Evolutionary conservation across 2,888 invertebrate species (phyloP), one percentile per base, ranked within the genome.

Genomic region (Megalurothrips usitatus): DNA sequence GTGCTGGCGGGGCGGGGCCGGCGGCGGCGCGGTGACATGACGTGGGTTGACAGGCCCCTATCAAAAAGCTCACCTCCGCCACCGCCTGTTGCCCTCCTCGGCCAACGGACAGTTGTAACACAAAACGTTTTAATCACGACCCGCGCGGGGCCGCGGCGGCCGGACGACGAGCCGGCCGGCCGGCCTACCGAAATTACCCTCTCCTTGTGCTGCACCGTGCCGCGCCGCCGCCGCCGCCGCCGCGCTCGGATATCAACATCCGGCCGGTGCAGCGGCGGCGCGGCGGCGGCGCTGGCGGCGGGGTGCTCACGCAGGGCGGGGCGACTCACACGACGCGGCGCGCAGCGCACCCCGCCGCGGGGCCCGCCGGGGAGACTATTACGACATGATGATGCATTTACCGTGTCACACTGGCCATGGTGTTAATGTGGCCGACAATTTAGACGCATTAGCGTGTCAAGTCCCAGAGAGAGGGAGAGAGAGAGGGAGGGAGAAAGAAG

Each of bases 31-130:
- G 52, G 19, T n/a, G 19, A 58, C 58, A 58, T 10, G 58, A 52
- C 58, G 17, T 58, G 58, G 68, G 68, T 75, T 75, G 68, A 75
- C 68, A 75, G 68, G 8, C 26, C 68, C 68, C 23, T 26, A 75
- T 75, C 68, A 75, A 9, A 75, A 9, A 23, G 68, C 58, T 58
- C 52, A 52, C 52, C 12, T n/a, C 14, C 58, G 10, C 19, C 58
- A 3, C 52, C 52, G 49, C 49, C 49, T 14, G 49, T 14, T 52
- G 52, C 52, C 52, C 52, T 2, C 58, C 14, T 17, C 34, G 34
- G 34, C 58, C 58, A 19, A 17, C 58, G 58, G 58, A 58, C 58
- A 17, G 58, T 17, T 58, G 58, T 58, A 58, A 52, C 34, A 43
- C 34, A 43, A 43, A 43, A 43, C 34, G 34, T 43, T 43, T 43